Conservation (phyloP, 2,113 vertebrate genomes). For the Muntiacus reevesi region DNA sequence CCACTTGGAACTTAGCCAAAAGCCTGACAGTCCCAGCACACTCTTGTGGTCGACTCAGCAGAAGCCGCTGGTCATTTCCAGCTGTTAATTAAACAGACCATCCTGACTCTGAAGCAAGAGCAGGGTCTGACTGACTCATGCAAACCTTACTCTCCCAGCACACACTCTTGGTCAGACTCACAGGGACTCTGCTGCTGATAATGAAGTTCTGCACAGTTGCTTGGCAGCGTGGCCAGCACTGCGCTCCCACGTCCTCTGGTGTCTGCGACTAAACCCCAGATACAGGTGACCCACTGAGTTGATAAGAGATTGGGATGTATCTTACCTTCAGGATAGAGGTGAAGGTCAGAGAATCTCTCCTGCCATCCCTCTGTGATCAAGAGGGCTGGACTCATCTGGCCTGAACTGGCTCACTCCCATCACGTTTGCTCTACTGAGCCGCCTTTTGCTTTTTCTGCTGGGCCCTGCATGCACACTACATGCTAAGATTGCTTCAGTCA, state of each 20-base stretch:
- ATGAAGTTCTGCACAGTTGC: no score
- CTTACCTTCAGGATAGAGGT: not conserved
- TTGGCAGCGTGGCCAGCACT: not conserved
- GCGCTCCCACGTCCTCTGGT: no score
- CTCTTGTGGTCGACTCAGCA: not conserved
- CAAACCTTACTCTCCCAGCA: not conserved
- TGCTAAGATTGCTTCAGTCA: not conserved
- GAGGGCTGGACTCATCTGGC: not conserved
- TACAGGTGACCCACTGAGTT: not conserved
- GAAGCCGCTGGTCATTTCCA: not conserved
- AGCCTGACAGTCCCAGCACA: no score
- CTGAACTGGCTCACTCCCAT: not conserved
- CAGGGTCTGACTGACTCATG: no score
- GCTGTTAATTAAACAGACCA: not conserved
- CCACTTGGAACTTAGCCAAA: not conserved
- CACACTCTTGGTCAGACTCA: not conserved
- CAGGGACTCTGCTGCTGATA: not conserved
- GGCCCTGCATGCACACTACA: accelerated
- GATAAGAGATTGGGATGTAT: not conserved
- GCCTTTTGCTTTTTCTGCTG: not conserved
- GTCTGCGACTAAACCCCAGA: not conserved
- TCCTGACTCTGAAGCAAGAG: not conserved
- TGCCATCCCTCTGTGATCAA: no score
- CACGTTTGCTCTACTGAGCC: not conserved
- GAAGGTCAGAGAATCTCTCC: not conserved